Conservation (phyloP, 2,797 vertebrate species). For the Poecilia velifera region DNA sequence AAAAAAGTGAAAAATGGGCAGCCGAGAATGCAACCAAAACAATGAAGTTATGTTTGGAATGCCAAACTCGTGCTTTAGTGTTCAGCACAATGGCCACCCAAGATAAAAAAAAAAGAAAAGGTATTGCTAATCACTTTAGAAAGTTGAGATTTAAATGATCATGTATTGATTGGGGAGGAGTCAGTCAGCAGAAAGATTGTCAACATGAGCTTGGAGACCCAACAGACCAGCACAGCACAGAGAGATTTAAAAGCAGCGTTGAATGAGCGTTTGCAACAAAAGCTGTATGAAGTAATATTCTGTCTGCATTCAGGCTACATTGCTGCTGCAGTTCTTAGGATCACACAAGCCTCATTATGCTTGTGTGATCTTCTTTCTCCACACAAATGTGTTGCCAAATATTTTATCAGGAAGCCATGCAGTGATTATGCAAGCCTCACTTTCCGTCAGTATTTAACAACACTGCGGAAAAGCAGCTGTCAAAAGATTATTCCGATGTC, state of each 20-base stretch:
- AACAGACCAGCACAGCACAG: not conserved
- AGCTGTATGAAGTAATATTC: not conserved
- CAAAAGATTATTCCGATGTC: not conserved
- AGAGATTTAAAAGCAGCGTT: not conserved
- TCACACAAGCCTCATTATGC: not conserved
- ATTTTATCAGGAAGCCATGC: not conserved
- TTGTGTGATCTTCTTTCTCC: not conserved
- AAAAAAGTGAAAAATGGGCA: not conserved
- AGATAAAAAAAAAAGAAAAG: not conserved
- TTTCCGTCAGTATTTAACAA: not conserved
- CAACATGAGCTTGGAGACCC: not conserved
- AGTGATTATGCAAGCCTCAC: not conserved
- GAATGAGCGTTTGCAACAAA: not conserved
- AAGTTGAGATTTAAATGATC: not conserved
- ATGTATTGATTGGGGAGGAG: not conserved
- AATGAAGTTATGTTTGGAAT: not conserved
- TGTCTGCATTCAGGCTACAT: not conserved
- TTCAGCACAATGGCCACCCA: not conserved
- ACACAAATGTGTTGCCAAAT: not conserved
- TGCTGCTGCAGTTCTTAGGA: not conserved
- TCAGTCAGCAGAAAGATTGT: not conserved
- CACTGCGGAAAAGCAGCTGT: not conserved
- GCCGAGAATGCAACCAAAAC: not conserved
- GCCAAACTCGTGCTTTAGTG: not conserved
- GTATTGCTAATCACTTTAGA: not conserved